Conservation (phyloP, 2,888 invertebrate genomes). For the Pelosia muscerda region DNA sequence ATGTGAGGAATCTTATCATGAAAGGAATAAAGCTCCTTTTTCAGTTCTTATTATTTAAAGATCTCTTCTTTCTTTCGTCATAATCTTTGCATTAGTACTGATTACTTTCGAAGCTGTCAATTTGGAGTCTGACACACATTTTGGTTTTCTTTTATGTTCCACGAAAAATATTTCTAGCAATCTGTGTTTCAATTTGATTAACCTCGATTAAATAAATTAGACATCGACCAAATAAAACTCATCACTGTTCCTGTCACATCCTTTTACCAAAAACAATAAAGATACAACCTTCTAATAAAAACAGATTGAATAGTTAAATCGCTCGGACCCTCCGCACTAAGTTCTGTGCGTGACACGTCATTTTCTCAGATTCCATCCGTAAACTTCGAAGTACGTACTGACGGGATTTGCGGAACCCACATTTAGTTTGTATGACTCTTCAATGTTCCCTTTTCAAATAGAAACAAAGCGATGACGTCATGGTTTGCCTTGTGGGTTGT, state of each 20-base stretch:
- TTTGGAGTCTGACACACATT: too few species aligned
- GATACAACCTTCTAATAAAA: conserved; percentile 45
- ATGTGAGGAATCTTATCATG: too few species aligned
- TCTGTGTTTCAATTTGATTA: not conserved
- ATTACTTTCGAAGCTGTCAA: too few species aligned
- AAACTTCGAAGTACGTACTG: conserved; percentile 73
- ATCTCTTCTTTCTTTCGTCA: too few species aligned
- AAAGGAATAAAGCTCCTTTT: too few species aligned
- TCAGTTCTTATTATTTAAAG: too few species aligned
- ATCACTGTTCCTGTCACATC: conserved; percentile 12
- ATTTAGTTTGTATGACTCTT: conserved; percentile 73
- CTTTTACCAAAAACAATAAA: conserved; percentile 21
- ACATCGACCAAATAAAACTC: conserved; percentile 9
- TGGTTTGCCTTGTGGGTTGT: conserved; percentile 16
- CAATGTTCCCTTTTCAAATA: conserved; percentile 73
- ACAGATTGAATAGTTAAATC: conserved; percentile 47
- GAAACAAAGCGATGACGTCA: conserved; percentile 69
- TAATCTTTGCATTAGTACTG: too few species aligned
- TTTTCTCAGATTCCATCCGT: conserved; percentile 57
- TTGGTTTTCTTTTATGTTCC: too few species aligned
- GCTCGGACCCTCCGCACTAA: conserved; percentile 25
- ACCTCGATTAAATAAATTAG: conserved; percentile 1
- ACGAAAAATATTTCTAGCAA: too few species aligned
- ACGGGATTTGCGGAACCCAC: conserved; percentile 71
- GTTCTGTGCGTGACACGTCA: conserved; percentile 53